Base-by-base conservation (phyloP, 2,888 invertebrate species). In the Limnephilus rhombicus region DNA sequence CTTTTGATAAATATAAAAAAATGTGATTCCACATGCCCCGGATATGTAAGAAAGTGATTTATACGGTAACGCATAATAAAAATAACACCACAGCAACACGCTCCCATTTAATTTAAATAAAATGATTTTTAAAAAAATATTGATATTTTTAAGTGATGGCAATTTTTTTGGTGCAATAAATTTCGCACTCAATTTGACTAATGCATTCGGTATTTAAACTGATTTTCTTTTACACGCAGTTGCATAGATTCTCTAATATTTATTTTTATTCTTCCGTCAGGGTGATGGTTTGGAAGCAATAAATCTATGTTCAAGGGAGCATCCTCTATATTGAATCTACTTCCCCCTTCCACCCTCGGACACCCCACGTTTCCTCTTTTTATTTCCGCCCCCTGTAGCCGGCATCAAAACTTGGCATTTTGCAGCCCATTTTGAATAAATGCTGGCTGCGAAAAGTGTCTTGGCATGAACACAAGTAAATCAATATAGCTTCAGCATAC, bases 251-350 rank as follows among this genome's bases (percentile, higher is more conserved):
- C 29, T 86, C n/a, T 80, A 11, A 80, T 31, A 80, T 80, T 37
- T 88, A 80, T 90, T 90, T 90, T 90, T 81, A 82, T 82, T 90
- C 90, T 82, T 82, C 49, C 37, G 81, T 49, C 90, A 41, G 82
- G 88, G n/a, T 89, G 88, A 90, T 90, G 82, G 45, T 90, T 29
- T 49, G 31, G 45, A 81, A 82, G 82, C 82, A 31, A 90, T 90
- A 90, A 90, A 90, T 90, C 82, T 82, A 45, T 15, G 90, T 90
- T 49, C 45, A 82, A 68, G 85, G 49, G 82, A 68, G 53, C 85
- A 41, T 37, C 82, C 85, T 90, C 90, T 90, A 85, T 90, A 85
- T 90, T 90, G 85, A 90, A 90, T 90, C 53, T 68, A 37, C 41
- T 24, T 85, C 87, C 41, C 88, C 80, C 53, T 18, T 31, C 49